These are phyloP conservation scores for Sanderia malayensis DNA, from an alignment of 30 jellyfish, hydroid and myxozoan species.

Conservation along the genomic window DNA sequence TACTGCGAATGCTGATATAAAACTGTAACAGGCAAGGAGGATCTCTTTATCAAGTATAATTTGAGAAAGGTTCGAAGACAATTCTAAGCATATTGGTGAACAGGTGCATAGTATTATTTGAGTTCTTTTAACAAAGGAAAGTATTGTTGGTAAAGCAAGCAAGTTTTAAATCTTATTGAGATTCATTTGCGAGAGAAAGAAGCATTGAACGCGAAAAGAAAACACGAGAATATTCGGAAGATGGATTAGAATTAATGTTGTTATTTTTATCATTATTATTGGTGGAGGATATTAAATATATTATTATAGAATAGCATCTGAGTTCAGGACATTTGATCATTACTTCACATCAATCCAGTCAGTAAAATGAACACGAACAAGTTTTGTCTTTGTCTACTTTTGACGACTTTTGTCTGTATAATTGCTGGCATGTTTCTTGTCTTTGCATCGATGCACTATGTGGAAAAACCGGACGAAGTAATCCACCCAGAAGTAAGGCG, in stretches of 20 bases:
- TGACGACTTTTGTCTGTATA: conserved; percentile 20
- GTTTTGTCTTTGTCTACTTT: conserved; percentile 32
- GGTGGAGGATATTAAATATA: too few species aligned
- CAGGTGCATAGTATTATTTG: too few species aligned
- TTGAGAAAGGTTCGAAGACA: background rate
- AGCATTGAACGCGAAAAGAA: too few species aligned
- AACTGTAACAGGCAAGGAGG: background rate
- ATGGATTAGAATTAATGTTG: too few species aligned
- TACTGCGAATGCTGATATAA: background rate
- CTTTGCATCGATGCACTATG: conserved; percentile 30
- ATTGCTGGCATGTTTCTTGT: conserved; percentile 51
- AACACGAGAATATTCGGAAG: too few species aligned
- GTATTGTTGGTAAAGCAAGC: background rate
- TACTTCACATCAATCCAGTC: too few species aligned
- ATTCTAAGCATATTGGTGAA: too few species aligned
- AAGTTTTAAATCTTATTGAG: too few species aligned
- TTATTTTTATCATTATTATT: too few species aligned
- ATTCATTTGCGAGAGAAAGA: too few species aligned
- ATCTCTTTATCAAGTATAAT: background rate
- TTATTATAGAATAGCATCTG: too few species aligned
- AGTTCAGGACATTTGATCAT: too few species aligned
- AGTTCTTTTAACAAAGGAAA: background rate
- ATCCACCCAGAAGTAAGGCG: conserved; percentile 10
- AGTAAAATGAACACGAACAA: conserved; percentile 16
- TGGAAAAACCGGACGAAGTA: conserved; percentile 1